A percentile compares a stretch with the other conserved stretches of the same genome.
Evolutionary conservation across 2,888 invertebrate species (phyloP).

Genomic region (Lasioglossum morio): DNA sequence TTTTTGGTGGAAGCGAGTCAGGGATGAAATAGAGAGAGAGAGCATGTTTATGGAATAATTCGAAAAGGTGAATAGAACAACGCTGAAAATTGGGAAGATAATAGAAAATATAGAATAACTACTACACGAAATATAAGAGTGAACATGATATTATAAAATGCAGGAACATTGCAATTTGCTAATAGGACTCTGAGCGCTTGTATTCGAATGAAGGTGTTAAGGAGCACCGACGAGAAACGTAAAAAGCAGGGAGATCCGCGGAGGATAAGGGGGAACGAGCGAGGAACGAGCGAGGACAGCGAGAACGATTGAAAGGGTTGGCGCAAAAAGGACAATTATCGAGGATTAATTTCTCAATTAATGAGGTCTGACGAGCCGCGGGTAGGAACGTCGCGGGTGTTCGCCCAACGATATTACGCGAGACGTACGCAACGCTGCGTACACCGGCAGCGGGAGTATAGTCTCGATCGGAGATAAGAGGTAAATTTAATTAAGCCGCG

Average conservation of each 20-base stretch:
- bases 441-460: constrained; percentile 31
- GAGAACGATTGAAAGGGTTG: constrained; percentile 5
- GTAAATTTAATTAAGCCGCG: constrained; percentile 61
- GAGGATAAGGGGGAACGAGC: neutral
- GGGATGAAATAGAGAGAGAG: neutral
- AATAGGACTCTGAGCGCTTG: neutral
- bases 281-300: neutral
- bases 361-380: constrained; percentile 64
- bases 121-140: no score
- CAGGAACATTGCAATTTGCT: neutral
- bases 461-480: constrained; percentile 57
- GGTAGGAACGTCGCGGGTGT: constrained; percentile 69
- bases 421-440: constrained; percentile 40
- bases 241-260: neutral
- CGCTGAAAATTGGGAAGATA: no score
- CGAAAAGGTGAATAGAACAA: no score
- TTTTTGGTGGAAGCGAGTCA: neutral
- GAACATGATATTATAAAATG: no score
- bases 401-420: constrained; percentile 26
- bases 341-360: constrained; percentile 77
- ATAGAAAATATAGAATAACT: no score
- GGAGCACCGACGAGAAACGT: neutral
- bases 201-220: neutral
- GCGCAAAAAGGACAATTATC: constrained; percentile 68
- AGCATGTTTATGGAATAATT: neutral